These are phyloP conservation scores for Psephotus haematonotus DNA, from an alignment of 2,113 vertebrate genomes.

Conservation along the genomic window DNA sequence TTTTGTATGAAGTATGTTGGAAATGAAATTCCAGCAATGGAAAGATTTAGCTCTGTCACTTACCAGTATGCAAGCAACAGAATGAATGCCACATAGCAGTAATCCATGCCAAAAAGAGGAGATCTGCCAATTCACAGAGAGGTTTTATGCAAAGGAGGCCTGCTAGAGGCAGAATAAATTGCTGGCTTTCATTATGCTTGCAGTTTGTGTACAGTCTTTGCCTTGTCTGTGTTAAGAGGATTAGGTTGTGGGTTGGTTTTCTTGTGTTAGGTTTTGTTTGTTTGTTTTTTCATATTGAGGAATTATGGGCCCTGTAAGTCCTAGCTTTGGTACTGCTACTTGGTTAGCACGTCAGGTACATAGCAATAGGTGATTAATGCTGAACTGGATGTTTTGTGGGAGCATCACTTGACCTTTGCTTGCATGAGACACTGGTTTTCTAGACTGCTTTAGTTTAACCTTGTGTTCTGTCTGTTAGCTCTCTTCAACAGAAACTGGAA, in stretches of 20 bases:
- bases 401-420: neutral
- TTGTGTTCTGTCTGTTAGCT: neutral
- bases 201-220: slow-evolving; percentile 8
- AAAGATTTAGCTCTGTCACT: slow-evolving; percentile 21
- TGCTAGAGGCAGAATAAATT: slow-evolving; percentile 16
- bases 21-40: slow-evolving; percentile 14
- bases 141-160: slow-evolving; percentile 25
- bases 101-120: neutral
- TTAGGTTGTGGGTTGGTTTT: neutral
- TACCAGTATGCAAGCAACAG: slow-evolving; percentile 7
- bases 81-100: slow-evolving; percentile 21
- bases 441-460: neutral
- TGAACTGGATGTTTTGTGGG: neutral
- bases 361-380: neutral
- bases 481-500: neutral
- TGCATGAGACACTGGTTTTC: neutral
- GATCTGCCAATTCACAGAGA: slow-evolving; percentile 38
- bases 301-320: neutral
- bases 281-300: neutral
- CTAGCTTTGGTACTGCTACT: neutral
- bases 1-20: slow-evolving; percentile 4
- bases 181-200: slow-evolving; percentile 47
- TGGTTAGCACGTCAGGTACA: neutral
- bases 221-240: neutral
- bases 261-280: neutral